phyloP scores from a whole-genome alignment of 2,113 vertebrate genomes.

The Cyanistes caeruleus region DNA sequence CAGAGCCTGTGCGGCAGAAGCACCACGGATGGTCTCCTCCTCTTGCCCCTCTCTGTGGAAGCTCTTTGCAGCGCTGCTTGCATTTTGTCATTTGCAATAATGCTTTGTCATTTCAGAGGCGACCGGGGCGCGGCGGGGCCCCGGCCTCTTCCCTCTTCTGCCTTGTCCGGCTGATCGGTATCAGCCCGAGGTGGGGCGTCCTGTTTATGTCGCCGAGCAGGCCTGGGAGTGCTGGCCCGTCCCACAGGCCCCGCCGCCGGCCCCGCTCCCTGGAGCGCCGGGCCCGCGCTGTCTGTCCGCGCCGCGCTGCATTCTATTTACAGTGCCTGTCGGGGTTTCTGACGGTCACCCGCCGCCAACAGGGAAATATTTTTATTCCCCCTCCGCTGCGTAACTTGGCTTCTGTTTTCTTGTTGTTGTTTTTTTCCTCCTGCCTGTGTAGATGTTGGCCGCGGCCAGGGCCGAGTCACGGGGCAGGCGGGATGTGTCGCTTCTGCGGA shows the following conservation, averaged over 20 bases:
- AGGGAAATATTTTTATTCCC: neutral
- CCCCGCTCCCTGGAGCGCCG: rapidly evolving
- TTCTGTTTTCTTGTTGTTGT: slow-evolving; percentile 56
- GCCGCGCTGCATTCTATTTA: neutral
- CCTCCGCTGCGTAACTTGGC: slow-evolving; percentile 29
- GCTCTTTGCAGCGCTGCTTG: rapidly evolving
- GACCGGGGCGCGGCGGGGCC: neutral
- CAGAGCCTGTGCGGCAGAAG: neutral
- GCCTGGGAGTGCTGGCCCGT: neutral
- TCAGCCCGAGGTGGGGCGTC: slow-evolving; percentile 13
- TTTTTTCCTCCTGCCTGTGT: slow-evolving; percentile 37
- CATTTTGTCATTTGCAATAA: neutral
- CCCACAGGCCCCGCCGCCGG: neutral
- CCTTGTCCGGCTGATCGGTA: neutral
- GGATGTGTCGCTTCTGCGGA: slow-evolving; percentile 28
- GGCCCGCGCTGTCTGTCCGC: neutral
- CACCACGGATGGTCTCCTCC: rapidly evolving
- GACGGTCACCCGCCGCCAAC: neutral
- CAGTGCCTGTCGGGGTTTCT: neutral
- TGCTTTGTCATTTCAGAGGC: neutral
- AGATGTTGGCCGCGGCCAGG: neutral
- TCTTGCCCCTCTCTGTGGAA: rapidly evolving
- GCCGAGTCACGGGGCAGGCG: slow-evolving; percentile 53
- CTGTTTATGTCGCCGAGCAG: neutral
- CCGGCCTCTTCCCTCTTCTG: neutral